Conservation (phyloP, 2,113 vertebrate genomes). For the Abramis brama region DNA sequence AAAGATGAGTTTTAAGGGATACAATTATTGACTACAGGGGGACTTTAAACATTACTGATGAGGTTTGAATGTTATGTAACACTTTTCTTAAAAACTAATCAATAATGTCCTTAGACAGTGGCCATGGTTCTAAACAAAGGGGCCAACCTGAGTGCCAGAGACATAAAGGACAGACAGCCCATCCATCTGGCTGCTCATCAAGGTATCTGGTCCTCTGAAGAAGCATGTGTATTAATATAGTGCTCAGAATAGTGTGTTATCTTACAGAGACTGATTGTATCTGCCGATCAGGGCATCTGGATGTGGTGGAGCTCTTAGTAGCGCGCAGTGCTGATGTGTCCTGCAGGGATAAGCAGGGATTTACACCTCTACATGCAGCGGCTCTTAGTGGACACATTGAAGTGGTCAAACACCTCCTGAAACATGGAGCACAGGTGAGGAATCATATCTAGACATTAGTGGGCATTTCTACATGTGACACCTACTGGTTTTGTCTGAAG, state of each 20-base stretch:
- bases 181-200: conserved; percentile 94
- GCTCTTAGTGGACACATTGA: conserved; percentile 89
- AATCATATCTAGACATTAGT: not conserved
- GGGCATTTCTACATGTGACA: too few species aligned
- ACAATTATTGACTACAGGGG: too few species aligned
- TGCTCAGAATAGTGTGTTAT: not conserved
- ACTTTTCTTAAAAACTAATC: not conserved
- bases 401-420: conserved; percentile 86
- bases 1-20: too few species aligned
- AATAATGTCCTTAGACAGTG: conserved; percentile 81
- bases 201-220: conserved; percentile 70
- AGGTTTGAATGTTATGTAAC: not conserved
- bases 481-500: too few species aligned
- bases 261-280: conserved; percentile 34
- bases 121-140: conserved; percentile 90
- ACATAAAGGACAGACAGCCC: conserved; percentile 92
- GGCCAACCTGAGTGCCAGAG: conserved; percentile 84
- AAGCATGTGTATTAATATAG: not conserved
- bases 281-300: conserved; percentile 83
- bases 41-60: not conserved
- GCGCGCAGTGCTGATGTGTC: conserved; percentile 83
- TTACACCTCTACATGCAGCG: conserved; percentile 91
- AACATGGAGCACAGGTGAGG: conserved; percentile 86
- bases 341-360: conserved; percentile 91
- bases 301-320: conserved; percentile 90